Conservation (phyloP, 2,797 vertebrate genomes). For the Thalassophryne amazonica region DNA sequence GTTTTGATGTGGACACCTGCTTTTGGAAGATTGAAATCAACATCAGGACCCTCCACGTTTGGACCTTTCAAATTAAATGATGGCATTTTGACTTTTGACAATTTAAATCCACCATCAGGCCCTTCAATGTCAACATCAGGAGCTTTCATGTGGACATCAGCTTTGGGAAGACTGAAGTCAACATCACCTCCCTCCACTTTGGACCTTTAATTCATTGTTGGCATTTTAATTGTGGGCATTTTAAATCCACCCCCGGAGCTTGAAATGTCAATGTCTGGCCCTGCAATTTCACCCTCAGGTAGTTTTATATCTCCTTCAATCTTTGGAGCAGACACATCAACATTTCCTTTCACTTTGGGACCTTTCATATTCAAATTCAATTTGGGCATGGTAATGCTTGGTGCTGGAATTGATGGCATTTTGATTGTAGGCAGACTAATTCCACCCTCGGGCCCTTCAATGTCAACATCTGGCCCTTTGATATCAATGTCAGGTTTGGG, state of each 20-base stretch:
- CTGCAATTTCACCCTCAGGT: slow-evolving; percentile 16
- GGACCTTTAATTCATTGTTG: slow-evolving; percentile 19
- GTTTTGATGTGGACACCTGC: not conserved
- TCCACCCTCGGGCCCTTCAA: slow-evolving; percentile 41
- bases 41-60: not conserved
- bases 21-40: slow-evolving; percentile 4
- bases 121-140: not conserved
- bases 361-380: slow-evolving; percentile 11
- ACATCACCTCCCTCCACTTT: slow-evolving; percentile 4
- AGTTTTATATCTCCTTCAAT: slow-evolving; percentile 11
- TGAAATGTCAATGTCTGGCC: slow-evolving; percentile 10
- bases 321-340: slow-evolving; percentile 29
- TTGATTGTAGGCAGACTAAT: slow-evolving; percentile 78
- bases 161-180: too few species aligned
- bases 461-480: slow-evolving; percentile 19
- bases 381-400: slow-evolving; percentile 23
- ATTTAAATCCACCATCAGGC: slow-evolving; percentile 5
- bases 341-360: slow-evolving; percentile 63
- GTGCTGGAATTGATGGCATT: slow-evolving; percentile 33
- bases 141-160: too few species aligned
- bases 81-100: too few species aligned
- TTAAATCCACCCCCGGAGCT: too few species aligned
- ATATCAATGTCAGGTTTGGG: not conserved
- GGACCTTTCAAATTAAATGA: not conserved
- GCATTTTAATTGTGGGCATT: too few species aligned